Evolutionary conservation across 2,888 invertebrate genomes (phyloP), one percentile per base, ranked within the genome.

Genomic region (Lutraria lutraria): DNA sequence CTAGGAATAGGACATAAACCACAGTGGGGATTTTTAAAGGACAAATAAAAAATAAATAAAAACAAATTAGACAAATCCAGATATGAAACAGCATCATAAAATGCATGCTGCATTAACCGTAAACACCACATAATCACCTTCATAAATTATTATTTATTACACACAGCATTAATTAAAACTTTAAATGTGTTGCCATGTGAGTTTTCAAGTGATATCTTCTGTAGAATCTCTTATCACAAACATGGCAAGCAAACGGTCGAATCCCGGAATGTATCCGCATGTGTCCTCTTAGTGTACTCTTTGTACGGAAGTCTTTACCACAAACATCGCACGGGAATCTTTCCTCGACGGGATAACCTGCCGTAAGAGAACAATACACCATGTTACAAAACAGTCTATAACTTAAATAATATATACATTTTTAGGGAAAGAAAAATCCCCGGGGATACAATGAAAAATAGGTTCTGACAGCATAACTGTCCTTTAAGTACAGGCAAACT

Each of bases 181-280:
- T 79, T 54, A 85, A 56, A 79, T 91, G 91, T 16, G 81, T 85
- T n/a, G 86, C 63, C 87, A 86, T 82, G 81, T 92, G 92, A 16
- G 88, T 81, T 29, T 85, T 86, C 63, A 89, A 54, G 31, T 92
- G 89, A 16, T 86, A 87, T 63, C 88, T 90, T 84, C 89, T 86
- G 43, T 88, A 88, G 34, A 92, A 92, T 21, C 89, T 68, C 19
- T 86, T 81, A 15, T 89, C 83, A 86, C 92, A 92, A 1, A 91
- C 2, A 3, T 84, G 63, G 31, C 85, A 85, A n/a, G 56, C 85
- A 16, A 85, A 85, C 21, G 85, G 85, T 29, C 85, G 80, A 34
- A 43, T n/a, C 16, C 60, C 60, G 2, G 80, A 52, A 25, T 85
- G 85, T 54, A 85, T 80, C 80, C 54, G 53, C 29, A 56, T 60